These are phyloP conservation scores for Odocoileus hemionus DNA, from an alignment of 2,113 vertebrate species.

Conservation along the genomic window DNA sequence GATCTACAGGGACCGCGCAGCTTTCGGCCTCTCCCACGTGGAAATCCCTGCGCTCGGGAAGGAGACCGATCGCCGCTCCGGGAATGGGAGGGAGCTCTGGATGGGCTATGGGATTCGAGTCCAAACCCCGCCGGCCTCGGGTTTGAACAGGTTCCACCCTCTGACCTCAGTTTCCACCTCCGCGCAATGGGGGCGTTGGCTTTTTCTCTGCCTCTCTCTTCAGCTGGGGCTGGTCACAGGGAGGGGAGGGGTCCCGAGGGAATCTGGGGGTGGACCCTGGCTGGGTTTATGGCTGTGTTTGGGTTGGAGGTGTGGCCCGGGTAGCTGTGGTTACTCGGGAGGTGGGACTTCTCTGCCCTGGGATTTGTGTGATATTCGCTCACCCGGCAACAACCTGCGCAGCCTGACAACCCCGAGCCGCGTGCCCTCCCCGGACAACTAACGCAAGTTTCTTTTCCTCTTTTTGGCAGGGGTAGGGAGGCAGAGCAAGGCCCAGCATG, in stretches of 20 bases:
- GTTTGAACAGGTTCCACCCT: neutral
- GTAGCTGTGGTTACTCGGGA: slow-evolving; percentile 66
- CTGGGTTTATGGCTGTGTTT: slow-evolving; percentile 19
- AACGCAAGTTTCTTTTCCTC: slow-evolving; percentile 59
- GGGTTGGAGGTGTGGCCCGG: slow-evolving; percentile 16
- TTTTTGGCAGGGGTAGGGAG: slow-evolving; percentile 10
- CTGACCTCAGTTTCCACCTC: slow-evolving; percentile 62
- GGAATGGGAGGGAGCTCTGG: neutral
- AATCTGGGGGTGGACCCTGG: slow-evolving; percentile 46
- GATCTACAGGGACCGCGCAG: accelerated
- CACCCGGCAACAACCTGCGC: slow-evolving; percentile 58
- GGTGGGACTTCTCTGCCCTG: slow-evolving; percentile 24
- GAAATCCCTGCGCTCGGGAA: neutral
- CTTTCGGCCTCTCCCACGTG: slow-evolving; percentile 39
- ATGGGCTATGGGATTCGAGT: accelerated
- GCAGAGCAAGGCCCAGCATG: neutral
- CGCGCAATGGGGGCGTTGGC: slow-evolving; percentile 39
- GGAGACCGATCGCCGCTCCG: neutral
- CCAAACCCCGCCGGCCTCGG: neutral
- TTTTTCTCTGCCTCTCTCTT: neutral
- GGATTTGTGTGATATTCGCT: slow-evolving; percentile 48
- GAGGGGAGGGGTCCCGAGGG: neutral
- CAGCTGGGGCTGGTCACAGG: neutral
- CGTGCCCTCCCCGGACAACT: neutral
- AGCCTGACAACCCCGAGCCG: neutral